Evolutionary conservation across 2,888 invertebrate genomes (phyloP).

Genomic region (Leptogaster cylindrica): DNA sequence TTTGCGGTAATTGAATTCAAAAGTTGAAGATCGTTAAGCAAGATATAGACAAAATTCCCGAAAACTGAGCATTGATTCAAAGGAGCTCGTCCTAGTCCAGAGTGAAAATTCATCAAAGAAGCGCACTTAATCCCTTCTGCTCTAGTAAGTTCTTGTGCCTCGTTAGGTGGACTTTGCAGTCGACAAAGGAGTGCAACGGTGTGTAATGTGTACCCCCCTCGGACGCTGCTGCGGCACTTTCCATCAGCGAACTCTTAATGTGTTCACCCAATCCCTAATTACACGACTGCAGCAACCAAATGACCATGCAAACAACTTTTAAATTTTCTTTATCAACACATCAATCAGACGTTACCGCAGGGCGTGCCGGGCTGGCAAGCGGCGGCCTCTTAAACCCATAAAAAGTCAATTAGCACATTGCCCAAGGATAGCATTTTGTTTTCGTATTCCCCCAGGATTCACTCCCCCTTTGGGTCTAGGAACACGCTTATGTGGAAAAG

Average conservation of each 20-base stretch:
- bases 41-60: constrained; percentile 11
- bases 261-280: no score
- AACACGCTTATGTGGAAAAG: constrained; percentile 22
- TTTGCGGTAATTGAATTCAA: constrained; percentile 13
- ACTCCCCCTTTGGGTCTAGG: not conserved
- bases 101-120: not conserved
- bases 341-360: constrained; percentile 26
- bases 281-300: not conserved
- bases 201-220: no score
- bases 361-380: constrained; percentile 22
- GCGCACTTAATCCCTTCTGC: not conserved
- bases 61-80: constrained; percentile 7
- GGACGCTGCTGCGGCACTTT: no score
- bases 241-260: no score
- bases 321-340: constrained; percentile 17
- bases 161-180: not conserved
- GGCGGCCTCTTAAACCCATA: constrained; percentile 18
- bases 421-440: not conserved
- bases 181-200: not conserved
- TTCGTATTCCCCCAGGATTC: constrained; percentile 8
- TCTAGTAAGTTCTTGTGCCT: not conserved
- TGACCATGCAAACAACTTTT: constrained; percentile 1
- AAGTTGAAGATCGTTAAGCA: constrained; percentile 9
- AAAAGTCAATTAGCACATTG: constrained; percentile 38
- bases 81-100: not conserved